Conservation (phyloP, 2,797 vertebrate genomes). For the Botia kubotai region DNA sequence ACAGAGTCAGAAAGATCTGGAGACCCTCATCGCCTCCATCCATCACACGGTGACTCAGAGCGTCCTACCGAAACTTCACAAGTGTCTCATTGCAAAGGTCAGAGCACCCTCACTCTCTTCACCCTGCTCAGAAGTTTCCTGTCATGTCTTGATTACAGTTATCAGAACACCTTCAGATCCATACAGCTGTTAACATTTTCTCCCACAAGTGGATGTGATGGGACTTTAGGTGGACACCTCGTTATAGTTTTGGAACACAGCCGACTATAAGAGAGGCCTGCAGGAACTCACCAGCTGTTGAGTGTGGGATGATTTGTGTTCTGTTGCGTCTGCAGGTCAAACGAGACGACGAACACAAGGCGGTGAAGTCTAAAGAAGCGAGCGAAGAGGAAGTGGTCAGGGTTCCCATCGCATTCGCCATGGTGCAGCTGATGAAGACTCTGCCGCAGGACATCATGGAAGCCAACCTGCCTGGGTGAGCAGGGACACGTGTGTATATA, state of each 20-base stretch:
- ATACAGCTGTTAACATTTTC: too few relatives aligned
- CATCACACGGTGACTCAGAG: constrained; percentile 82
- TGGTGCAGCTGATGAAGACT: constrained; percentile 95
- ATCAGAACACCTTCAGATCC: too few relatives aligned
- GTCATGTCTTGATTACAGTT: not conserved
- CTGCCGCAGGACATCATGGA: constrained; percentile 91
- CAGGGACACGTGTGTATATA: not conserved
- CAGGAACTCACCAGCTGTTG: not conserved
- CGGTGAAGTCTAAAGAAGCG: constrained; percentile 88
- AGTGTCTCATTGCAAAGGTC: constrained; percentile 92
- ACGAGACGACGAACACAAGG: constrained; percentile 93
- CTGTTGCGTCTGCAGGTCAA: constrained; percentile 78
- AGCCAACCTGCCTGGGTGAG: constrained; percentile 89
- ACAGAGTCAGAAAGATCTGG: constrained; percentile 83
- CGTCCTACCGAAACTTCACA: constrained; percentile 91
- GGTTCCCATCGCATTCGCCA: constrained; percentile 92
- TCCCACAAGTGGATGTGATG: too few relatives aligned
- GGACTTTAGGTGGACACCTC: too few relatives aligned
- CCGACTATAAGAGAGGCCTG: too few relatives aligned
- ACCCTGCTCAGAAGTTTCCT: not conserved
- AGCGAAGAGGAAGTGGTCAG: constrained; percentile 92
- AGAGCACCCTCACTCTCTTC: constrained; percentile 2
- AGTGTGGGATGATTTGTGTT: not conserved
- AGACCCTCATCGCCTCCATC: constrained; percentile 83
- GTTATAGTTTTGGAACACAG: too few relatives aligned